Base-by-base conservation (phyloP, 2,113 vertebrate species). In the Pyxicephalus adspersus region DNA sequence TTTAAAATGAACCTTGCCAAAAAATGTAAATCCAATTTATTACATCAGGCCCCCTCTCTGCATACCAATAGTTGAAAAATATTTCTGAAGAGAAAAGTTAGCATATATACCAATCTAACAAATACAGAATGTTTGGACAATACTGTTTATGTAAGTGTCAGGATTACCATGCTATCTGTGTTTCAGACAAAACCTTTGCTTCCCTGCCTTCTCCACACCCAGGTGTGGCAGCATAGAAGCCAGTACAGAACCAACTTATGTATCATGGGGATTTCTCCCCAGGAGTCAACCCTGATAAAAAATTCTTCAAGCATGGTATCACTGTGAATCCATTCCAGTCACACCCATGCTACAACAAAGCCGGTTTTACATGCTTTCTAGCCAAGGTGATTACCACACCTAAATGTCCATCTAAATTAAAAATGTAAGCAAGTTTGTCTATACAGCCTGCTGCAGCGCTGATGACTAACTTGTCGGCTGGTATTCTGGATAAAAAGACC, bases 261-360 rank as follows among this genome's bases (percentile, higher is more conserved):
- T 38, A 64, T 77, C 45, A 76, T 51, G 28, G 50, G 51, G 20
- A 25, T 25, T 20, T 51, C 23, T 29, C 34, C 28, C 26, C 19
- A n/a, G 31, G 2, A 80, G 34, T 63, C 65, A 51, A 22, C 22
- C n/a, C 52, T 51, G 34, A 58, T 63, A 25, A n/a, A 31, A 29
- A 54, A 77, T 54, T 65, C 28, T 65, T 77, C 45, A 52, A 66
- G 60, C 51, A 28, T 79, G 34, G 52, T 60, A 71, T 70, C 23
- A 71, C 55, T 70, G 38, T 71, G 55, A 71, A 71, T 63, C 65
- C 31, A 19, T 51, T 58, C 4, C 34, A 68, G 65, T 29, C 77
- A 63, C 77, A 80, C 77, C 77, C 54, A 80, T 16, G 34, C 58
- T 57, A 31, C 60, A 45, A 38, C 23, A 80, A 80, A 80, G 66